Evolutionary conservation across 2,113 vertebrate genomes (phyloP).

Genomic region (Zapus hudsonius): DNA sequence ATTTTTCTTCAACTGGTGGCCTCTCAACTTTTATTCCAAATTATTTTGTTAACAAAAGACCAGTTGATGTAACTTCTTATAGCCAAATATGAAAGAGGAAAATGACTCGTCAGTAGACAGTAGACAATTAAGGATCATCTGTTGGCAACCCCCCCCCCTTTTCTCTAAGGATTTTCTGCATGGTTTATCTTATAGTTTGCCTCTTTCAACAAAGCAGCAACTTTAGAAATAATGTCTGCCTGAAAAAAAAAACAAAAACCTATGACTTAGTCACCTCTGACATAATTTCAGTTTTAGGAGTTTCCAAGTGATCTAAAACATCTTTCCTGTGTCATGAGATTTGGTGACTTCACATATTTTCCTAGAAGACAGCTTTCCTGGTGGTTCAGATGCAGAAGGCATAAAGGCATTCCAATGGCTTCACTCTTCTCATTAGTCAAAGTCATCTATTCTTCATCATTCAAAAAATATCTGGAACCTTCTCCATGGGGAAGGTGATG

Average conservation of each 20-base stretch:
- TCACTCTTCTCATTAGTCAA: not conserved
- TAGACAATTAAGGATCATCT: slow-evolving; percentile 1
- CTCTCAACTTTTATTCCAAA: not conserved
- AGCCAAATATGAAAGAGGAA: slow-evolving; percentile 17
- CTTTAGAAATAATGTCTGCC: slow-evolving; percentile 4
- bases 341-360: not conserved
- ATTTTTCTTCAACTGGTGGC: not conserved
- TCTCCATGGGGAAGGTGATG: not conserved
- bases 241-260: too few relatives aligned
- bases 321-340: slow-evolving; percentile 36
- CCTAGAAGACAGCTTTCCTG: not conserved
- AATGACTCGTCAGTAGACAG: slow-evolving; percentile 22
- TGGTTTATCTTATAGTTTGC: slow-evolving; percentile 51
- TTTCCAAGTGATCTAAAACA: not conserved
- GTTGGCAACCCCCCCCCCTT: slow-evolving; percentile 32
- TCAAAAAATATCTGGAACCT: slow-evolving; percentile 4
- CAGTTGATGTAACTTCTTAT: slow-evolving; percentile 13
- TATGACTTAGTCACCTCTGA: slow-evolving; percentile 49
- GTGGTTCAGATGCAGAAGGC: not conserved
- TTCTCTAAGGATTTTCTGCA: not conserved
- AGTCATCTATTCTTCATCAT: not conserved
- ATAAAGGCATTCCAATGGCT: not conserved
- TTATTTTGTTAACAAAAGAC: slow-evolving; percentile 30
- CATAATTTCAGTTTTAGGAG: not conserved
- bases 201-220: not conserved